Evolutionary conservation across 1,140 invertebrate species (phyloP), one percentile per base, ranked within the genome.

Genomic region (Tetramorium parvispinum): DNA sequence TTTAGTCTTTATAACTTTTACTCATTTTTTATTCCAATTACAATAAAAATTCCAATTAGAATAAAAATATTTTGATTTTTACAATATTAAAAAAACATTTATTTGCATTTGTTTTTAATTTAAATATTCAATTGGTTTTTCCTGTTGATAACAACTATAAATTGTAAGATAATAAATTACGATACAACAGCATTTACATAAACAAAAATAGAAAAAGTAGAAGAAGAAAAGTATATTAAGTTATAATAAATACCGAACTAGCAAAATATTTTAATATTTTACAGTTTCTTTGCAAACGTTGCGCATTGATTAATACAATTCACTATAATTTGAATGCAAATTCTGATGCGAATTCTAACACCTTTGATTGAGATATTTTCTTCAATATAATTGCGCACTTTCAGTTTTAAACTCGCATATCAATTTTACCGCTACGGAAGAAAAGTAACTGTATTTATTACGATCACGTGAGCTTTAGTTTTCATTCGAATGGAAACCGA

Each of bases 391-490:
- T 7, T 24, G 51, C 4, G 18, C 21, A n/a, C 16, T 68, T 43
- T 11, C 4, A 66, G 13, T 5, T 37, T 21, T 10, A 32, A 81
- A 68, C 27, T 79, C 10, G 27, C 27, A 24, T 63, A 27, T 27
- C 32, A 5, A 3, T 61, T 5, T 75, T 59, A 49, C 53, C 10
- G 3, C 0, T 70, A 27, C 18, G 16, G 1, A 1, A 27, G 18
- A 46, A n/a, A 11, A 57, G 49, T 55, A 13, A 3, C 2, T 40
- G 11, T 70, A 53, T 83, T 83, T 71, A 83, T 8, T 83, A n/a
- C 59, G n/a, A 7, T 3, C 61, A 83, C 37, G 53, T 59, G 53
- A 73, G 40, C 8, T 10, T 46, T 43, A 73, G 24, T 16, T 83
- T 27, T 27, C 66, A 59, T 37, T 24, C 24, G 27, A 73, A 73